Conservation (phyloP, 1,140 invertebrate genomes). For the Drosophila kepulauana region DNA sequence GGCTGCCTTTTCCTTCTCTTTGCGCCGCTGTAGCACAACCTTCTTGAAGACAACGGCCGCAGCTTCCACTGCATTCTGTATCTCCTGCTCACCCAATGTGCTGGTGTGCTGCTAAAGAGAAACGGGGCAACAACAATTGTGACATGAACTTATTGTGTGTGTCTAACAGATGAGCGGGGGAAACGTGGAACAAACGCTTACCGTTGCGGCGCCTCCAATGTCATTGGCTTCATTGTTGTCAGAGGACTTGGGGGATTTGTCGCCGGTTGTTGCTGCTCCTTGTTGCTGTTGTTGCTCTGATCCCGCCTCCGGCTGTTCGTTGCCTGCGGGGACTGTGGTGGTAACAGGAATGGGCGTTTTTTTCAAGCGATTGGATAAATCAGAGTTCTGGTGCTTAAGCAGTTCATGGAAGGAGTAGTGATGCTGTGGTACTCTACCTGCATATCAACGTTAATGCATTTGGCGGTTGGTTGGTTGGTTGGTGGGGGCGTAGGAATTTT, state of each 20-base stretch:
- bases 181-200: conserved; percentile 36
- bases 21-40: conserved; percentile 82
- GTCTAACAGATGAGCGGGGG: neutral
- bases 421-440: conserved; percentile 78
- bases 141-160: neutral
- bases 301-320: conserved; percentile 36
- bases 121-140: neutral
- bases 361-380: conserved; percentile 79
- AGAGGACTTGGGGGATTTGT: conserved; percentile 50
- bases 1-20: conserved; percentile 76
- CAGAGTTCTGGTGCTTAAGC: conserved; percentile 84
- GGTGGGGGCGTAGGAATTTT: neutral
- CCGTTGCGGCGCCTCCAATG: conserved; percentile 42
- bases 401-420: conserved; percentile 81
- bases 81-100: conserved; percentile 87
- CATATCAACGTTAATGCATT: conserved; percentile 29
- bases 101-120: conserved; percentile 62
- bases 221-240: conserved; percentile 49
- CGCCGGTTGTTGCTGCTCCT: conserved; percentile 3
- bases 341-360: conserved; percentile 78
- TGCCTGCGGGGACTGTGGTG: conserved; percentile 53
- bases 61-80: conserved; percentile 85
- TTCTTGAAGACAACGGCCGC: conserved; percentile 86
- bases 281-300: conserved; percentile 46
- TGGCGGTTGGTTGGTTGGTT: too few relatives aligned